Evolutionary conservation across 1,140 invertebrate genomes (phyloP).

Genomic region (Mylabris phalerata): DNA sequence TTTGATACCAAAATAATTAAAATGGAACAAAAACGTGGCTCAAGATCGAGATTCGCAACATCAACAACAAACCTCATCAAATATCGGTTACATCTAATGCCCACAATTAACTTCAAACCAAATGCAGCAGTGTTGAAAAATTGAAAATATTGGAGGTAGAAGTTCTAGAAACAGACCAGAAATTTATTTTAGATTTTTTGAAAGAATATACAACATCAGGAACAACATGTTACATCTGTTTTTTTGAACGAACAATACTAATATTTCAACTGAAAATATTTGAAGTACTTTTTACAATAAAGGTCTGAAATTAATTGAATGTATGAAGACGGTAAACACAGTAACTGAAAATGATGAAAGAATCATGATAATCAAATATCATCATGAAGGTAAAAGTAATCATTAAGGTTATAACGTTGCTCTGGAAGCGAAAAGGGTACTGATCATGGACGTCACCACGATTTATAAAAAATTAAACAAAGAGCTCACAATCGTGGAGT

Average conservation of each 20-base stretch:
- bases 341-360: background rate
- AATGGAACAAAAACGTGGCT: too few species aligned
- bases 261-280: background rate
- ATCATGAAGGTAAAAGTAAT: conserved; percentile 19
- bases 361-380: conserved; percentile 15
- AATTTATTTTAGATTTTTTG: background rate
- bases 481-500: too few species aligned
- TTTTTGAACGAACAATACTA: background rate
- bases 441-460: too few species aligned
- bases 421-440: background rate
- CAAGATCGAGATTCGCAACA: too few species aligned
- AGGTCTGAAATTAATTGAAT: background rate
- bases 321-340: background rate
- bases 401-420: conserved; percentile 18
- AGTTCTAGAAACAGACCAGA: background rate
- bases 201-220: background rate
- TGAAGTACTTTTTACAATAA: background rate
- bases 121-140: background rate
- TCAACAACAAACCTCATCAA: too few species aligned
- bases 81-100: too few species aligned
- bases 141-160: background rate
- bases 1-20: too few species aligned
- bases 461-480: too few species aligned
- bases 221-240: background rate
- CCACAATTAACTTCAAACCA: too few species aligned